Evolutionary conservation across 2,113 vertebrate species (phyloP), one percentile per base, ranked within the genome.

Genomic region (Heteronetta atricapilla): DNA sequence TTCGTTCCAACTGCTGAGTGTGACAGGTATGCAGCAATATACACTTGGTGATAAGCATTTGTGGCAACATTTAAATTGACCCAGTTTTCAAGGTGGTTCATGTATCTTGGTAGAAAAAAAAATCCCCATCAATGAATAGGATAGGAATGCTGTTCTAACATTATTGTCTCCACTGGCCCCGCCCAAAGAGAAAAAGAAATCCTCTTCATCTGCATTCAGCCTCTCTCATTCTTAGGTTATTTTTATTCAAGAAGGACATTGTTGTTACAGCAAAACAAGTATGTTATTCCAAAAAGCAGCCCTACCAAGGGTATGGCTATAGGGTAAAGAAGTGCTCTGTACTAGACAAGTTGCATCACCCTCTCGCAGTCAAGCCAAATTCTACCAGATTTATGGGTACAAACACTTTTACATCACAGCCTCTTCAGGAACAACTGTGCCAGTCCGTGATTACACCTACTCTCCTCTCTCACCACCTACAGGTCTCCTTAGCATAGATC

Each of bases 31-130:
- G 93, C 82, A 94, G 74, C 73, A 63, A 82, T 59, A 72, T 50
- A 56, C 4, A 8, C 75, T 73, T 82, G 84, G 93, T 88, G 53
- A 89, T 69, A 76, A 91, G 75, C 50, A 96, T 60, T 66, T 23
- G 33, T 92, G 94, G 95, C 84, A 89, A 82, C 73, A 53, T 79
- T 93, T 93, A 95, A 88, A 85, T 18, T 82, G 95, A 95, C 95
- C 95, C 56, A 87, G 84, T 92, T 90, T 94, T 80, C 83, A 82
- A 82, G 78, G 48, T 44, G 94, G 90, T 76, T 77, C 82, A 82
- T 77, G n/a, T 50, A 86, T 59, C 80, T 94, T 64, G 75, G 77
- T 36, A 44, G 2, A 56, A 89, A 95, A 64, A 84, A 95, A 96
- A 84, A 63, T 58, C 88, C 58, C 2, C 75, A 74, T 74, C 50